Evolutionary conservation across 2,113 vertebrate genomes (phyloP).

Genomic region (Hippocampus barbouri): DNA sequence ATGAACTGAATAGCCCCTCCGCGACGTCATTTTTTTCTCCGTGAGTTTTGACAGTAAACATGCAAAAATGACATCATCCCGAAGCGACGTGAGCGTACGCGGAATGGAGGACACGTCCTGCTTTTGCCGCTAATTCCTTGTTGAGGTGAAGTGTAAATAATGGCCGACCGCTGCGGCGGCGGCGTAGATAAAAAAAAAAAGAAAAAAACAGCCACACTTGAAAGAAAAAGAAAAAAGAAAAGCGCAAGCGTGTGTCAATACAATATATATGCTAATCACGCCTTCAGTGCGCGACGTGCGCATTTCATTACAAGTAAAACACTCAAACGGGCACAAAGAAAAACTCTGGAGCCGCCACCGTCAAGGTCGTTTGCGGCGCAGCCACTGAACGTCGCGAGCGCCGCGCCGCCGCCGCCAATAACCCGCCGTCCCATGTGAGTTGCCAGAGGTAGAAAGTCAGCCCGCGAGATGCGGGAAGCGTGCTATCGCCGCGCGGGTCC

Average conservation of each 20-base stretch:
- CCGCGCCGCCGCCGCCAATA: no score
- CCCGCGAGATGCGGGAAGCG: no score
- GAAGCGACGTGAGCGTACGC: neutral
- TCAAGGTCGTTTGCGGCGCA: constrained; percentile 51
- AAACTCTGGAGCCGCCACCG: constrained; percentile 31
- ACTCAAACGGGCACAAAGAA: constrained; percentile 38
- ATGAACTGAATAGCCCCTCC: no score
- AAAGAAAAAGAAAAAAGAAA: constrained; percentile 30
- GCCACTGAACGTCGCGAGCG: no score
- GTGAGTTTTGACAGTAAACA: neutral
- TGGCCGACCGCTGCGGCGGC: constrained; percentile 26
- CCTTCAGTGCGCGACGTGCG: constrained; percentile 60
- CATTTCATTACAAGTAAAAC: constrained; percentile 59
- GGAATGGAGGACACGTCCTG: neutral
- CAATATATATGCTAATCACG: constrained; percentile 70
- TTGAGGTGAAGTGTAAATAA: constrained; percentile 49
- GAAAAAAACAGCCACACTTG: constrained; percentile 54
- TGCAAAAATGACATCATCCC: neutral
- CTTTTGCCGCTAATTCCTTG: neutral
- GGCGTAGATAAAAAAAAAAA: neutral
- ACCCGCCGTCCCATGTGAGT: no score
- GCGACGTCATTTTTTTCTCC: no score
- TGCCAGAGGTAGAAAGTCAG: neutral
- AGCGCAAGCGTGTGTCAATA: constrained; percentile 56
- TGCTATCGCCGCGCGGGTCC: no score